These are phyloP conservation scores for Diachasmimorpha longicaudata DNA, from an alignment of 1,140 invertebrate genomes.

Conservation along the genomic window DNA sequence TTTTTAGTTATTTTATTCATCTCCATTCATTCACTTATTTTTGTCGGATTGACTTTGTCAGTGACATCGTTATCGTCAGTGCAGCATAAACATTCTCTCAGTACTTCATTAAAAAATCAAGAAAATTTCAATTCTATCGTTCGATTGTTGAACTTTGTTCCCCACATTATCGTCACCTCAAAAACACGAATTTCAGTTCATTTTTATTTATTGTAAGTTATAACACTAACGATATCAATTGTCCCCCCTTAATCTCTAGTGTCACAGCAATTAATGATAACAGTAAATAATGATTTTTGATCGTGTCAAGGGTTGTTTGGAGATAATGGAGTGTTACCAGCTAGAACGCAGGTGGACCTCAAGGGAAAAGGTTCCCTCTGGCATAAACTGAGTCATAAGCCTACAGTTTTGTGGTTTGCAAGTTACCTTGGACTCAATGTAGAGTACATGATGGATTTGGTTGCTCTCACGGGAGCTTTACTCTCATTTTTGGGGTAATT, in stretches of 20 bases:
- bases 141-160: not conserved
- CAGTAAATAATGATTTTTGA: not conserved
- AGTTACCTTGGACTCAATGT: constrained; percentile 72
- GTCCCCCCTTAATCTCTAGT: too few species aligned
- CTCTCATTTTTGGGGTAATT: constrained; percentile 72
- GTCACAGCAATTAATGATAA: too few species aligned
- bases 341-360: constrained; percentile 67
- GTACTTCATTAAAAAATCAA: not conserved
- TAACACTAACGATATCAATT: not conserved
- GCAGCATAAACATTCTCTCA: not conserved
- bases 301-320: constrained; percentile 74
- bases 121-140: not conserved
- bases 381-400: constrained; percentile 70
- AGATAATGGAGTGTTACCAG: constrained; percentile 80
- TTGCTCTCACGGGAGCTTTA: constrained; percentile 71
- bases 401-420: constrained; percentile 75
- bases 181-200: not conserved
- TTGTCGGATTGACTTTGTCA: not conserved
- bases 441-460: constrained; percentile 75
- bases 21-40: not conserved
- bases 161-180: not conserved
- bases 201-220: not conserved
- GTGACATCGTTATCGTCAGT: not conserved
- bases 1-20: not conserved
- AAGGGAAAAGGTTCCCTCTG: constrained; percentile 55